Evolutionary conservation across 1,140 invertebrate species (phyloP).

Genomic region (Listronotus bonariensis): DNA sequence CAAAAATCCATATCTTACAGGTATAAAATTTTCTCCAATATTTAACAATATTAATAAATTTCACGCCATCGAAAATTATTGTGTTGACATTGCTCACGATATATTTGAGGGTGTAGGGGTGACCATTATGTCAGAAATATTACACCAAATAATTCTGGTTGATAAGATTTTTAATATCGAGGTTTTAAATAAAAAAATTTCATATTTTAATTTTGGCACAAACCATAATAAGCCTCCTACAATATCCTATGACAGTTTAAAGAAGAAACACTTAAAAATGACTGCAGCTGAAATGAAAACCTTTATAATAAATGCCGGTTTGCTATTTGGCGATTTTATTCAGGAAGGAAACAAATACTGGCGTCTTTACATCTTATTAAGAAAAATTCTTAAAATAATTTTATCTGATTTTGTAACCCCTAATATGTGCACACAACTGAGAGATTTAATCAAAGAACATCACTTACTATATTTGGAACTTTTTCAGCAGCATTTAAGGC

Average conservation of each 20-base stretch:
- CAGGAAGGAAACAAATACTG: background rate
- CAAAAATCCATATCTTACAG: background rate
- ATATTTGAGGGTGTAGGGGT: constrained; percentile 4
- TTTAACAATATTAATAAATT: constrained; percentile 7
- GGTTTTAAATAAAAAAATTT: constrained; percentile 4
- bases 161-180: constrained; percentile 5
- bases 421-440: background rate
- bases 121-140: background rate
- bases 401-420: background rate
- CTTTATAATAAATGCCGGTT: background rate
- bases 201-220: constrained; percentile 6
- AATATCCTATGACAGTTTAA: constrained; percentile 2
- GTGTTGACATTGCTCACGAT: constrained; percentile 7
- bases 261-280: constrained; percentile 3
- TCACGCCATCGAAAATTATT: constrained; percentile 7
- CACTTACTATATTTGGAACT: constrained; percentile 2
- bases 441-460: background rate
- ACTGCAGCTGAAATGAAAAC: constrained; percentile 5
- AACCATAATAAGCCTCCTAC: constrained; percentile 10
- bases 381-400: constrained; percentile 1
- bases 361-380: background rate
- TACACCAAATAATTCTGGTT: background rate
- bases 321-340: constrained; percentile 11
- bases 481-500: constrained; percentile 1
- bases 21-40: background rate